Conservation (phyloP, 64 coral and sea anemone species). For the Montipora cactus region DNA sequence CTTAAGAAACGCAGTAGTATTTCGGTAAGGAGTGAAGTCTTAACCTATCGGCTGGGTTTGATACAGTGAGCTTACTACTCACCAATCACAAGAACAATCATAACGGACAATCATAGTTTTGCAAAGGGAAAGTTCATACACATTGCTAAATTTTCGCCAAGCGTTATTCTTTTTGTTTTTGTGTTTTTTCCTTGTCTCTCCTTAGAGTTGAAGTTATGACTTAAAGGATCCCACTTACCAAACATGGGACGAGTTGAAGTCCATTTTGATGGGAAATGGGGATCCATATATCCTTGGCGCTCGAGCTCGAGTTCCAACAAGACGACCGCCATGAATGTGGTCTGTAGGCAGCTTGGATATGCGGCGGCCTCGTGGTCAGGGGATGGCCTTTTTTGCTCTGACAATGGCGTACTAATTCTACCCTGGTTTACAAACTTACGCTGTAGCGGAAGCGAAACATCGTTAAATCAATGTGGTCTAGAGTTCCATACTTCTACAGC, state of each 20-base stretch:
- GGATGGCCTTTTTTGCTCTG: neutral
- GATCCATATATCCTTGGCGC: neutral
- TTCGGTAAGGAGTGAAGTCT: no score
- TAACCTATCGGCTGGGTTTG: no score
- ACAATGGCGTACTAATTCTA: neutral
- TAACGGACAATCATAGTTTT: no score
- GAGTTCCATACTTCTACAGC: neutral
- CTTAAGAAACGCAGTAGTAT: no score
- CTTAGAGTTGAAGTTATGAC: neutral
- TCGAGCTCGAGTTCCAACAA: neutral
- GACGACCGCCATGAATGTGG: neutral
- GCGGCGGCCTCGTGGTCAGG: neutral
- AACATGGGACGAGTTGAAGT: constrained; percentile 10
- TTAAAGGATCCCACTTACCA: neutral
- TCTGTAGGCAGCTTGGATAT: neutral
- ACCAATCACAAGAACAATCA: no score
- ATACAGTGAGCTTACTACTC: no score
- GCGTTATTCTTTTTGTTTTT: neutral
- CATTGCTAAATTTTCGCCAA: neutral
- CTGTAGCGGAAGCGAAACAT: constrained; percentile 13
- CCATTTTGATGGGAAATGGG: constrained; percentile 1
- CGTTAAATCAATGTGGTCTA: neutral
- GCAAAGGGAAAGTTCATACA: no score
- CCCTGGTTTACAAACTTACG: neutral
- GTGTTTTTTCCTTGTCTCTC: neutral